Evolutionary conservation across 2,797 vertebrate species (phyloP), one percentile per base, ranked within the genome.

Genomic region (Furcifer pardalis): DNA sequence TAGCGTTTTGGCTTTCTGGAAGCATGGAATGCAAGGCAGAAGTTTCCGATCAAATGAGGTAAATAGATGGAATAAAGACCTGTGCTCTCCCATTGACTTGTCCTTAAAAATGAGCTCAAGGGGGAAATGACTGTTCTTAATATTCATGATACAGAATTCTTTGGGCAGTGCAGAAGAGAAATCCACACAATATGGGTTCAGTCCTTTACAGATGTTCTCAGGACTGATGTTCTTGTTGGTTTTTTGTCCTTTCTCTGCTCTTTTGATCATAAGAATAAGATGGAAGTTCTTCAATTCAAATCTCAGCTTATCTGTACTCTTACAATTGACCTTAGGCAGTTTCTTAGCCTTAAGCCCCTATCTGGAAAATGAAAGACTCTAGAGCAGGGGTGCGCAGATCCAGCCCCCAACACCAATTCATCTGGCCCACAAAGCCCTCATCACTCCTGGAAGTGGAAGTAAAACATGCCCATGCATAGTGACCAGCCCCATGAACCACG

Each of bases 11-110:
- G 96, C 96, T 0, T 97, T 97, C 93, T 97, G 96, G 96, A 97
- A 97, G 68, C 96, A 97, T 0, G 96, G 96, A 44, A 97, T 97
- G 96, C 96, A 97, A 89, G 96, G 96, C 79, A 95, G 96, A 93
- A 97, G 96, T 89, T 97, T 97, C 79, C 93, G 96, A 92, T 97
- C 96, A 90, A 97, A 97, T 90, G 96, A 97, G 95, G 96, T 97
- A 91, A 96, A 95, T 94, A 35, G n/a, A 21, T 40, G 17, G 7
- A 65, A 72, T 63, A 44, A 66, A 65, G 25, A 59, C 19, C 5
- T 15, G 37, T 35, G 6, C 25, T 17, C 10, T 30, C 59, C 37
- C 30, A 52, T 65, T 77, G 40, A 78, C 82, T 19, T 89, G 81
- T 77, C 76, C 80, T 87, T 65, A 3, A 84, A 8, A 60, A 27